Base-by-base conservation (phyloP, 2,797 vertebrate species). In the Benthosema pterotum region DNA sequence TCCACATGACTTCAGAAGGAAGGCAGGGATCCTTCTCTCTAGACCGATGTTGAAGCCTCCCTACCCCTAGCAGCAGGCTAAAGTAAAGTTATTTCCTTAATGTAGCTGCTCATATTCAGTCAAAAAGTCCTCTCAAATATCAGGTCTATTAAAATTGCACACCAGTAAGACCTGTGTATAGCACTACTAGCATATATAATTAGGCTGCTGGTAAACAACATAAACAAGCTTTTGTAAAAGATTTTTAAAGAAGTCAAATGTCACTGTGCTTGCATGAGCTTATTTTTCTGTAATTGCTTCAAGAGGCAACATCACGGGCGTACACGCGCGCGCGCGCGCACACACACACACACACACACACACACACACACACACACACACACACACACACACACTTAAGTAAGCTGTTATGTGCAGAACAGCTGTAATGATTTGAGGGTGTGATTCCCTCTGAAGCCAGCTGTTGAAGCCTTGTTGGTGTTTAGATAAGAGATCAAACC, bases 1-100 rank as follows among this genome's bases (percentile, higher is more conserved):
- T 84, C 77, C 75, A 78, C 75, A 78, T 75, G 69, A 82, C 75
- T 72, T 77, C 65, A 76, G 74, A 60, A 71, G 60, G 71, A 60
- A 71, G 60, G 72, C 58, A 54, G 58, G 68, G 45, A n/a, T 11
- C 32, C 46, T 46, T 45, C 42, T 48, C 55, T 8, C 47, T 56
- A 63, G 58, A 79, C 54, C 14, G 47, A 54, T n/a, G 50, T 63
- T 2, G 7, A 8, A 8, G 7, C 4, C 4, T 63, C 48, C 47
- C 65, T 66, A 65, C 64, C 71, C 28, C 57, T 42, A 16, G 42
- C 4, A 7, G 52, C 19, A 2, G 7, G 22, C 3, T 25, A 25
- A 25, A 3, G 22, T 25, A 65, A 72, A 5, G 18, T 76, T 74
- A 72, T 69, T 76, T 69, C 74, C 69, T n/a, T 57, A 72, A 77